phyloP scores from a whole-genome alignment of 1,140 invertebrate species.

The Cydia strobilella region DNA sequence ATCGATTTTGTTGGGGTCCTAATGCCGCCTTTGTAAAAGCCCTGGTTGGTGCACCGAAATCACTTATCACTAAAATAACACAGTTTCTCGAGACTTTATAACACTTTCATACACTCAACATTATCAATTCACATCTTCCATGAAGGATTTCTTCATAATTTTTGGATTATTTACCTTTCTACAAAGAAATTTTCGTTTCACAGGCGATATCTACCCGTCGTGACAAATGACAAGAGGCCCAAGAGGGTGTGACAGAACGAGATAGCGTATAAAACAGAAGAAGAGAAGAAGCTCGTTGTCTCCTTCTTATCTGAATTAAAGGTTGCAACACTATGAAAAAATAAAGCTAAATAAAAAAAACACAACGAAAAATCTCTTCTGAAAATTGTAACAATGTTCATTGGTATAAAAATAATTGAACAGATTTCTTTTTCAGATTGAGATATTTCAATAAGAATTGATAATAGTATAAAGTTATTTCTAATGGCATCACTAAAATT shows the following conservation, averaged over 20 bases:
- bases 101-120: background rate
- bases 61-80: conserved; percentile 29
- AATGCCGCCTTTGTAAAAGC: conserved; percentile 24
- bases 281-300: background rate
- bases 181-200: conserved; percentile 39
- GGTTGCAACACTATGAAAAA: background rate
- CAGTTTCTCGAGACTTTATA: background rate
- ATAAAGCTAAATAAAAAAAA: background rate
- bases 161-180: conserved; percentile 54
- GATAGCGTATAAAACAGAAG: background rate
- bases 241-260: conserved; percentile 2
- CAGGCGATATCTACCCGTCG: conserved; percentile 35
- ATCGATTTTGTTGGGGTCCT: conserved; percentile 14
- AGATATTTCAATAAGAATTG: no score
- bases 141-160: conserved; percentile 29
- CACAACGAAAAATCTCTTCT: background rate
- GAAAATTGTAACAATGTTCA: background rate
- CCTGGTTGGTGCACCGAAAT: conserved; percentile 15
- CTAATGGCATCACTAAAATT: background rate
- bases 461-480: background rate
- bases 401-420: no score
- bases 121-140: background rate
- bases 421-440: no score
- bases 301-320: background rate
- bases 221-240: conserved; percentile 29